phyloP scores from a whole-genome alignment of 2,888 invertebrate genomes.

The Volucella zonaria region DNA sequence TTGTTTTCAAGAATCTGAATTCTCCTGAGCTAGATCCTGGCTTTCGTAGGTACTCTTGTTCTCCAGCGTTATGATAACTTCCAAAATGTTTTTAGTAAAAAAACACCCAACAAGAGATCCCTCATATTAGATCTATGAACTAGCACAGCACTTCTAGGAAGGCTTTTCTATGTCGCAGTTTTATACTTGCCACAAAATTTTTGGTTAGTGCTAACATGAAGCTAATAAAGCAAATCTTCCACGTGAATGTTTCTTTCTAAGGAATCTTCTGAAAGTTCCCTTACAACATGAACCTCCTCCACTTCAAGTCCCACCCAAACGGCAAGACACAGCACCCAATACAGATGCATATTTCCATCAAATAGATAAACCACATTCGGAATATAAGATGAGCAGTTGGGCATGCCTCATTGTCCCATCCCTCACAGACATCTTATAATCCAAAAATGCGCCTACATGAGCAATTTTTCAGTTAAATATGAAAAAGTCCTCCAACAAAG shows the following conservation, averaged over 20 bases:
- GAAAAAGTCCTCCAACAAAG: constrained; percentile 34
- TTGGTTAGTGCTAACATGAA: not conserved
- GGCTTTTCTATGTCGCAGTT: too few species aligned
- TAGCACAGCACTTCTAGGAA: too few species aligned
- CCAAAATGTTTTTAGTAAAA: too few species aligned
- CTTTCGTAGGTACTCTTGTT: too few species aligned
- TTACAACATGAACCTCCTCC: not conserved
- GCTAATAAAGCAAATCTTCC: constrained; percentile 15
- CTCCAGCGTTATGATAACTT: too few species aligned
- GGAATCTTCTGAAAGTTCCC: not conserved
- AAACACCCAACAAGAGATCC: too few species aligned
- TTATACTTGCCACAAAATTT: too few species aligned
- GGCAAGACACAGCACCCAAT: constrained; percentile 26
- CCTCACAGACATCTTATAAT: constrained; percentile 60
- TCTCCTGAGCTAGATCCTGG: too few species aligned
- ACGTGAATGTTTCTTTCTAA: not conserved
- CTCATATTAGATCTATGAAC: too few species aligned
- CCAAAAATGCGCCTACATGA: constrained; percentile 60
- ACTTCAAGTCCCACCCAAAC: not conserved
- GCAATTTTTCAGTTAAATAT: constrained; percentile 35
- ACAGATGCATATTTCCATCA: constrained; percentile 57
- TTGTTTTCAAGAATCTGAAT: too few species aligned
- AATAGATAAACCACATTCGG: constrained; percentile 67
- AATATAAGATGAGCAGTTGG: constrained; percentile 57
- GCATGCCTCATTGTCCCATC: not conserved